Conservation (phyloP, 2,888 invertebrate genomes). For the Antheraea assamensis region DNA sequence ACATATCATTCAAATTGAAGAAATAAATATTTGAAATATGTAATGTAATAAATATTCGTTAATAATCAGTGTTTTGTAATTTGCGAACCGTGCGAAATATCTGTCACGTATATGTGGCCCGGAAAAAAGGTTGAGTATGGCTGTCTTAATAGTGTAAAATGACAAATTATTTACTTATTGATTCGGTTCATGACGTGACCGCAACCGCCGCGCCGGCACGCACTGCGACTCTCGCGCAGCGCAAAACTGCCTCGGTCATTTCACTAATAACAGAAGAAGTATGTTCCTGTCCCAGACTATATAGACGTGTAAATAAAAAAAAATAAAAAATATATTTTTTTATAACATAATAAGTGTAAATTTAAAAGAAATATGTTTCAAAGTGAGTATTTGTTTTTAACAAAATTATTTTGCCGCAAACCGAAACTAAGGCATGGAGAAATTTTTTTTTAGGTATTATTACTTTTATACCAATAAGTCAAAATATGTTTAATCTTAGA, state of each 20-base stretch:
- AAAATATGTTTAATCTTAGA: background rate
- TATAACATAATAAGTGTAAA: background rate
- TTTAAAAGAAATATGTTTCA: conserved; percentile 12
- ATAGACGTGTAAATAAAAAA: conserved; percentile 28
- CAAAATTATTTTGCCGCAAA: background rate
- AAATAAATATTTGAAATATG: too few species aligned
- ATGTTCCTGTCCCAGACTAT: conserved; percentile 33
- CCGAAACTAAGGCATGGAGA: background rate
- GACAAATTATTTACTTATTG: conserved; percentile 41
- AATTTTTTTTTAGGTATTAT: too few species aligned
- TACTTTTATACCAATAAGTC: background rate
- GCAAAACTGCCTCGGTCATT: conserved; percentile 33
- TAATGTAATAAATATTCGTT: background rate
- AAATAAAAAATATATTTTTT: background rate
- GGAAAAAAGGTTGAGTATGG: background rate
- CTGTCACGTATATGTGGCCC: background rate
- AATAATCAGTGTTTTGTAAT: background rate
- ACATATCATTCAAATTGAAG: too few species aligned
- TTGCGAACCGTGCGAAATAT: background rate
- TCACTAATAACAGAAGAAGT: conserved; percentile 30
- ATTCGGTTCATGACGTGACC: conserved; percentile 46
- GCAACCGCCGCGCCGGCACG: conserved; percentile 33
- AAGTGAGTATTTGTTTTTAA: conserved; percentile 18
- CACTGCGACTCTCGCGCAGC: conserved; percentile 32
- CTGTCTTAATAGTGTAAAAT: conserved; percentile 23